These are phyloP conservation scores for Alaudala cheleensis DNA, from an alignment of 2,113 vertebrate species.

Conservation along the genomic window DNA sequence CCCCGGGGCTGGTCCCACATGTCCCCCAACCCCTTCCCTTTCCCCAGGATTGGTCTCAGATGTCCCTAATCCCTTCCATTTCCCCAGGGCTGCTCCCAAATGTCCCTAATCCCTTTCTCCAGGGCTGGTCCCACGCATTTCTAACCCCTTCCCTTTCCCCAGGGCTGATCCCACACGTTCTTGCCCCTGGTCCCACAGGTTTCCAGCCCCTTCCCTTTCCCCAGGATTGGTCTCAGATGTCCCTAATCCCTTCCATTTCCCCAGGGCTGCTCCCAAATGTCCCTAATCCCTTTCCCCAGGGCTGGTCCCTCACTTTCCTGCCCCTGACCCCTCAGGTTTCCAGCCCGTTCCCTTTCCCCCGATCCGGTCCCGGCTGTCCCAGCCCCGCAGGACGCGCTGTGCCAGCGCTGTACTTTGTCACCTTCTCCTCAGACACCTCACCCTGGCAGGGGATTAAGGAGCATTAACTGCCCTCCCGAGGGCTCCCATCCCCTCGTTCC, in stretches of 20 bases:
- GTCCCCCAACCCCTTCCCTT: too few species aligned
- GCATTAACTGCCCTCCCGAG: not conserved
- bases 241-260: too few species aligned
- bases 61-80: too few species aligned
- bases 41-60: too few species aligned
- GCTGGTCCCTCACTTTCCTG: rapidly evolving
- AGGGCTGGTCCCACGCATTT: not conserved
- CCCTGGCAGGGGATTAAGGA: not conserved
- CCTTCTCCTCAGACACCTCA: not conserved
- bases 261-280: rapidly evolving
- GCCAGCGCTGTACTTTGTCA: not conserved
- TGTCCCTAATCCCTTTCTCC: too few species aligned
- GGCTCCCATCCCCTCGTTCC: not conserved
- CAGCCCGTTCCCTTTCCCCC: not conserved
- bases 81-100: not conserved
- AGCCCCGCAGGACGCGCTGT: not conserved
- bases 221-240: rapidly evolving
- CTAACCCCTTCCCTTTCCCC: not conserved
- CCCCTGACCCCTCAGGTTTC: not conserved
- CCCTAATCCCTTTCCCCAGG: not conserved
- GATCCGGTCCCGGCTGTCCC: not conserved
- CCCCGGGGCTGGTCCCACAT: not conserved
- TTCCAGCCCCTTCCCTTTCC: not conserved
- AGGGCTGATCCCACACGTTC: not conserved
- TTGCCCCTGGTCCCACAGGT: not conserved